Evolutionary conservation across 2,113 vertebrate species (phyloP).

Genomic region (Paedocypris sp.): DNA sequence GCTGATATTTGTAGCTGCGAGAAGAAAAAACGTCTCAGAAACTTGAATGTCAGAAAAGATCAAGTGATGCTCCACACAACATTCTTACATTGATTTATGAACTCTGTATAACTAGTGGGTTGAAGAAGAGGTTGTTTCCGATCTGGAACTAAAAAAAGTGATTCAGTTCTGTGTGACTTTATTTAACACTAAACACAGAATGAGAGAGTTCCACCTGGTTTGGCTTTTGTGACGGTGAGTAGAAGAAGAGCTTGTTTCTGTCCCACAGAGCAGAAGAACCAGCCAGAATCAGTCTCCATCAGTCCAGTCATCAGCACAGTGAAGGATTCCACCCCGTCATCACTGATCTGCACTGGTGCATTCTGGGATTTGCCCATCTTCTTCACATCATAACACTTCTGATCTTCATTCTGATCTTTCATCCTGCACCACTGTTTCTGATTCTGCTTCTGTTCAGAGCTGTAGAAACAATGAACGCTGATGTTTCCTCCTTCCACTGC

Average conservation of each 20-base stretch:
- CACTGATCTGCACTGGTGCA: constrained; percentile 29
- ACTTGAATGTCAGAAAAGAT: too few relatives aligned
- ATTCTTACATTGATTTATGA: too few relatives aligned
- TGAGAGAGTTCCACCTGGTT: not conserved
- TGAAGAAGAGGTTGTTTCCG: too few relatives aligned
- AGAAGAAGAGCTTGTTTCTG: constrained; percentile 23
- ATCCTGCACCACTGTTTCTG: constrained; percentile 19
- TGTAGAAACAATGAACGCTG: constrained; percentile 32
- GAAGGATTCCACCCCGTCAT: constrained; percentile 40
- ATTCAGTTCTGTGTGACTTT: too few relatives aligned
- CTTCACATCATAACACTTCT: not conserved
- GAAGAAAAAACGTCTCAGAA: too few relatives aligned
- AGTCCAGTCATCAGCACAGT: constrained; percentile 36
- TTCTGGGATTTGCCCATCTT: not conserved
- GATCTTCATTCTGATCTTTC: not conserved
- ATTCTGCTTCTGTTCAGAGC: not conserved
- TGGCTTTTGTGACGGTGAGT: constrained; percentile 18
- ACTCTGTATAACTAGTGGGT: too few relatives aligned
- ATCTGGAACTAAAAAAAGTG: too few relatives aligned
- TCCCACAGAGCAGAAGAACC: constrained; percentile 29
- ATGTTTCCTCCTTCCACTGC: constrained; percentile 9
- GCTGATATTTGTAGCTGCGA: too few relatives aligned
- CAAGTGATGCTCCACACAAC: too few relatives aligned
- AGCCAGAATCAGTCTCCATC: constrained; percentile 43
- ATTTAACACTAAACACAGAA: not conserved